Evolutionary conservation across 2,113 vertebrate species (phyloP).

Genomic region (Gallinago undulata): DNA sequence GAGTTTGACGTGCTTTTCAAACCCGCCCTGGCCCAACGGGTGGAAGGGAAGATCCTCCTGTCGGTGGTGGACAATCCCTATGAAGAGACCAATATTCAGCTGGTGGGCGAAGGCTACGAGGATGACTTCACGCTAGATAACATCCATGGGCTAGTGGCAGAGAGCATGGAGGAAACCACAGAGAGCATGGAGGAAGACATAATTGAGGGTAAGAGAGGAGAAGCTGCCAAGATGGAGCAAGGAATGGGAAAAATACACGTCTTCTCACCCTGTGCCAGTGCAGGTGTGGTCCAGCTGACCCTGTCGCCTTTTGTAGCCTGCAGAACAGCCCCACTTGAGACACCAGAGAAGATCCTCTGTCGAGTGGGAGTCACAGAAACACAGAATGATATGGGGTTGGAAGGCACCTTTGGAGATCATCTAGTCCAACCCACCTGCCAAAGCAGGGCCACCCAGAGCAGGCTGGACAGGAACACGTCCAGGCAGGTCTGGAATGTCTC

Average conservation of each 20-base stretch:
- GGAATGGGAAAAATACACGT: background rate
- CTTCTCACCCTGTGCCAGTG: background rate
- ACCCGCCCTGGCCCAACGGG: slow-evolving; percentile 61
- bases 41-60: slow-evolving; percentile 73
- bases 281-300: background rate
- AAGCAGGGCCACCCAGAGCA: no score
- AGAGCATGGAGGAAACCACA: background rate
- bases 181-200: slow-evolving; percentile 41
- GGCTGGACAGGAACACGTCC: no score
- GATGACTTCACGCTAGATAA: slow-evolving; percentile 84
- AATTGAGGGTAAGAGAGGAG: slow-evolving; percentile 68
- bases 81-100: slow-evolving; percentile 72
- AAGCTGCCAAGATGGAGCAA: background rate
- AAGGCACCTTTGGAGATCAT: no score
- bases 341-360: background rate
- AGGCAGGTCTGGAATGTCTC: no score
- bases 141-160: slow-evolving; percentile 61
- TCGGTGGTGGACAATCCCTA: slow-evolving; percentile 79
- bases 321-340: background rate
- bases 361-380: no score
- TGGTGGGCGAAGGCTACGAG: slow-evolving; percentile 82
- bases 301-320: background rate
- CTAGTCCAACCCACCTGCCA: no score
- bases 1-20: slow-evolving; percentile 82
- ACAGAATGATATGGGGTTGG: no score